Evolutionary conservation across 2,113 vertebrate species (phyloP).

Genomic region (Stigmatopora nigra): DNA sequence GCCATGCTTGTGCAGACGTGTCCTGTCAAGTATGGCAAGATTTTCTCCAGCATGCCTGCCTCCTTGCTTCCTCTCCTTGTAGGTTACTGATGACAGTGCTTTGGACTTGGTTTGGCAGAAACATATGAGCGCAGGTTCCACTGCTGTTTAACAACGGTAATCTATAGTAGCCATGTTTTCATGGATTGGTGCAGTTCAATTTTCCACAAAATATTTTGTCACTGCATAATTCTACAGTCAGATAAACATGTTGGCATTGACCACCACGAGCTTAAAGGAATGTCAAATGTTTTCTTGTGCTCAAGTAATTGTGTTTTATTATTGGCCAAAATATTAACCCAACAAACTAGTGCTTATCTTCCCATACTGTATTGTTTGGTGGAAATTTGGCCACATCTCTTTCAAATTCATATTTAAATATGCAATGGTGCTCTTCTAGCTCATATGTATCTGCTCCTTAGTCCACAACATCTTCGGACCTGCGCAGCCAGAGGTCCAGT

Average conservation of each 20-base stretch:
- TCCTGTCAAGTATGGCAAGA: constrained; percentile 70
- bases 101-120: constrained; percentile 46
- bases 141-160: constrained; percentile 15
- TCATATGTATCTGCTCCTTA: constrained; percentile 49
- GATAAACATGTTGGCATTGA: neutral
- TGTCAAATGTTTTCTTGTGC: neutral
- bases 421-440: constrained; percentile 39
- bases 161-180: neutral
- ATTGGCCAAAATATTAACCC: too few species aligned
- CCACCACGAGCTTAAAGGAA: neutral
- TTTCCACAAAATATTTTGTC: neutral
- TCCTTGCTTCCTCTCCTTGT: constrained; percentile 58
- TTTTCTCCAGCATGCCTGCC: constrained; percentile 66
- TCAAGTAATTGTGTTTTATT: too few species aligned
- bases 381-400: neutral
- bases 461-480: constrained; percentile 33
- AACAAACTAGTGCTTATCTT: neutral
- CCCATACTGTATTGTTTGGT: neutral
- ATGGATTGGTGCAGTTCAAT: neutral
- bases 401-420: constrained; percentile 12
- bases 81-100: constrained; percentile 61
- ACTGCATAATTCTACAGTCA: neutral
- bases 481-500: constrained; percentile 58
- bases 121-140: constrained; percentile 51
- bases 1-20: constrained; percentile 71